phyloP scores from a whole-genome alignment of 2,888 invertebrate genomes.

The Apamea crenata region DNA sequence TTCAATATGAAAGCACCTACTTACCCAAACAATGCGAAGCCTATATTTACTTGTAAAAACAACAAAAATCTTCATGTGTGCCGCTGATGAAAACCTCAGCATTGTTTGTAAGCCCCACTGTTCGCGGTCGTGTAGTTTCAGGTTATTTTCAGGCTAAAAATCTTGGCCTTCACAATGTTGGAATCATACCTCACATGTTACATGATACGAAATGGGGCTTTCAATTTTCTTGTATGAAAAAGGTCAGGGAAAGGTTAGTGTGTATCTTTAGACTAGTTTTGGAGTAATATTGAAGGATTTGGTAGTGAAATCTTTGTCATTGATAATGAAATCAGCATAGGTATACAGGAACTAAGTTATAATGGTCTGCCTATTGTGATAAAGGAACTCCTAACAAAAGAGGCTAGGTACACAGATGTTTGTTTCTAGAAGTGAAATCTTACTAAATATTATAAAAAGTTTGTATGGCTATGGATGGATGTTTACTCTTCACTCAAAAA shows the following conservation, averaged over 20 bases:
- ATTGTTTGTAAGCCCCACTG: constrained; percentile 52
- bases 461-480: no score
- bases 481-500: no score
- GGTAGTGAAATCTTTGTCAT: neutral
- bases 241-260: constrained; percentile 15
- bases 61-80: constrained; percentile 42
- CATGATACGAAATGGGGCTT: constrained; percentile 30
- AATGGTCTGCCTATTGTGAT: neutral
- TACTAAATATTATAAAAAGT: no score
- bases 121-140: constrained; percentile 47
- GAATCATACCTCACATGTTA: constrained; percentile 38
- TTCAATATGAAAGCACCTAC: constrained; percentile 4
- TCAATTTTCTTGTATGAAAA: constrained; percentile 20
- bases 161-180: constrained; percentile 47
- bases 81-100: constrained; percentile 58
- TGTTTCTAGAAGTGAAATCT: no score
- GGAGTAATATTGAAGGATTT: neutral
- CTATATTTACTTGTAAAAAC: constrained; percentile 44
- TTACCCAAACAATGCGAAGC: constrained; percentile 37
- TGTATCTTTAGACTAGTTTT: neutral
- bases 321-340: neutral
- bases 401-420: neutral
- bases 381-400: no score
- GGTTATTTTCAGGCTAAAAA: constrained; percentile 48
- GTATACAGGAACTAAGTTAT: neutral